A percentile compares a stretch with the other conserved stretches of the same genome.
These are phyloP conservation scores for Plagodis pulveraria DNA, from an alignment of 2,888 invertebrate genomes.

Conservation along the genomic window DNA sequence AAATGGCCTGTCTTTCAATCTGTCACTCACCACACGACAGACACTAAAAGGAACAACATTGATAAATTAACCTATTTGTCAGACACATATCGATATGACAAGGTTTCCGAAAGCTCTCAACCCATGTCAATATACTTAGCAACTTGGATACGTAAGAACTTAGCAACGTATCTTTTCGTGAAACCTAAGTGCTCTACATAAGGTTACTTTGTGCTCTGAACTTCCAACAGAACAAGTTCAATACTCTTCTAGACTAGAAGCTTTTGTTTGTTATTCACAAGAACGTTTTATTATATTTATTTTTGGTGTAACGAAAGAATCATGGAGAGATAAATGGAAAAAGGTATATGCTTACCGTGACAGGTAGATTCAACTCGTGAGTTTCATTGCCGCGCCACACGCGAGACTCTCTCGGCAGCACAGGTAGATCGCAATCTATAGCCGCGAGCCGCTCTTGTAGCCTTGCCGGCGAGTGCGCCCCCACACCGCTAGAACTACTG, in stretches of 20 bases:
- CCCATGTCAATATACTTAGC: conserved; percentile 31
- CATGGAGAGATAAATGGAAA: too few species aligned
- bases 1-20: conserved; percentile 30
- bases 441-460: conserved; percentile 87
- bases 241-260: conserved; percentile 2
- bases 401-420: conserved; percentile 86
- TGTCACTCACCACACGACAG: conserved; percentile 23
- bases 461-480: conserved; percentile 73
- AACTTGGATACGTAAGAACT: conserved; percentile 24
- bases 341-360: conserved; percentile 81
- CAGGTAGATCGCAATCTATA: conserved; percentile 87
- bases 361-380: conserved; percentile 87
- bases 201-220: conserved; percentile 12
- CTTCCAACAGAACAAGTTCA: conserved; percentile 9
- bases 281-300: not conserved
- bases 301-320: too few species aligned
- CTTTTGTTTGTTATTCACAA: conserved; percentile 4
- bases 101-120: conserved; percentile 32
- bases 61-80: conserved; percentile 29
- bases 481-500: conserved; percentile 68
- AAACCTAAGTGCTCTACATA: conserved; percentile 20
- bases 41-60: conserved; percentile 21
- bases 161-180: conserved; percentile 17
- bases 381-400: conserved; percentile 90
- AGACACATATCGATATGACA: conserved; percentile 27